Evolutionary conservation across 1,140 invertebrate genomes (phyloP).

Genomic region (Caenorhabditis inopinata): DNA sequence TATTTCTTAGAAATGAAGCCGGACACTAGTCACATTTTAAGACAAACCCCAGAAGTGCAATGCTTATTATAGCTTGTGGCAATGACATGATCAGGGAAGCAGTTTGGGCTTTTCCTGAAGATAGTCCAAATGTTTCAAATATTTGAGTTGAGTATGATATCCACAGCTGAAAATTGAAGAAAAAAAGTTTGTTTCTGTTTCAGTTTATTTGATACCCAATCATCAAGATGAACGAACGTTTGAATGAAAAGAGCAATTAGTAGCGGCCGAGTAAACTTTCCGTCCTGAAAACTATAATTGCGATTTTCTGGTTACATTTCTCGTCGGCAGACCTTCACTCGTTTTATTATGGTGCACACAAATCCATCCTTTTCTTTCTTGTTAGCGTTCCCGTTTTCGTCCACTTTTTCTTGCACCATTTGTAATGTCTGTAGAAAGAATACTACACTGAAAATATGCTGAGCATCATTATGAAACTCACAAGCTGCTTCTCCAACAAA

Average conservation of each 20-base stretch:
- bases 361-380: background rate
- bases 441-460: background rate
- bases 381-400: slow-evolving; percentile 5
- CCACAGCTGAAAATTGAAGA: slow-evolving; percentile 33
- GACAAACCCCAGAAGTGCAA: slow-evolving; percentile 13
- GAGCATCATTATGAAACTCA: background rate
- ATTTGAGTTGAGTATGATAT: slow-evolving; percentile 42
- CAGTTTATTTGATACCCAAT: slow-evolving; percentile 36
- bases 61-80: slow-evolving; percentile 31
- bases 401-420: slow-evolving; percentile 2
- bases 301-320: background rate
- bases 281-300: slow-evolving; percentile 25
- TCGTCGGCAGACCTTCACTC: background rate
- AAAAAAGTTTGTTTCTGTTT: background rate
- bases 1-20: background rate
- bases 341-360: background rate
- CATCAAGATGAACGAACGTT: slow-evolving; percentile 41
- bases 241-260: slow-evolving; percentile 36
- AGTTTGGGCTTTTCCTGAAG: slow-evolving; percentile 16
- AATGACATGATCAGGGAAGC: slow-evolving; percentile 33
- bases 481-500: background rate
- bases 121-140: slow-evolving; percentile 36
- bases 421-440: background rate
- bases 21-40: background rate
- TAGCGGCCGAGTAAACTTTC: slow-evolving; percentile 34